Conservation (phyloP, 2,113 vertebrate genomes). For the Percopsis transmontana region DNA sequence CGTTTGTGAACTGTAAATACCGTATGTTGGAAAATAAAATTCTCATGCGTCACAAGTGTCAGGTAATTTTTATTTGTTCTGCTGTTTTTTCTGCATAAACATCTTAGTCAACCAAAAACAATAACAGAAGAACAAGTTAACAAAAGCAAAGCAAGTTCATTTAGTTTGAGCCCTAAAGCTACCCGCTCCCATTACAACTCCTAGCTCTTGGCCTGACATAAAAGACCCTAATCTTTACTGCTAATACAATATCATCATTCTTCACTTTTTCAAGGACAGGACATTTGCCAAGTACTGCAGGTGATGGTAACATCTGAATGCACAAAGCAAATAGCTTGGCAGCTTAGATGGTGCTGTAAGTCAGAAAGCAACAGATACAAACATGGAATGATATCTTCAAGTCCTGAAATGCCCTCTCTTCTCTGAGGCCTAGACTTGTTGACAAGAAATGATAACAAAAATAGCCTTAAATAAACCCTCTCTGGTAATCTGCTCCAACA, state of each 20-base stretch:
- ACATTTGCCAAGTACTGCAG: constrained; percentile 20
- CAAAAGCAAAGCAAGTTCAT: no score
- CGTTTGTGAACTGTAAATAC: no score
- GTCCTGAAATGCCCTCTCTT: constrained; percentile 25
- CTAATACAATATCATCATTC: constrained; percentile 40
- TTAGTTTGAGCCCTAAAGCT: neutral
- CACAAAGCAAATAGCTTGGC: neutral
- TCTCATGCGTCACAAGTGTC: no score
- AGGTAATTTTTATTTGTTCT: no score
- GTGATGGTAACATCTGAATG: constrained; percentile 35
- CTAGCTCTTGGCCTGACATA: constrained; percentile 29
- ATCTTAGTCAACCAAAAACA: no score
- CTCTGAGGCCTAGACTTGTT: constrained; percentile 1
- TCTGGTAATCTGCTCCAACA: constrained; percentile 6
- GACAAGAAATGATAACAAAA: constrained; percentile 13
- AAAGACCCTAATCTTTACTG: constrained; percentile 33
- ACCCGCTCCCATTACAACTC: constrained; percentile 20
- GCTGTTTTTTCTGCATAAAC: no score
- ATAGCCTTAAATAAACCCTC: constrained; percentile 10
- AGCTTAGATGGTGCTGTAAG: neutral
- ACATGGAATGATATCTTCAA: constrained; percentile 23
- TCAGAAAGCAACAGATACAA: constrained; percentile 3
- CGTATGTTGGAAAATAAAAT: no score
- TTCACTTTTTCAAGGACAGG: constrained; percentile 54
- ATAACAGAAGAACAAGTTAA: no score